Base-by-base conservation (phyloP, 2,113 vertebrate genomes). In the Aegypius monachus region DNA sequence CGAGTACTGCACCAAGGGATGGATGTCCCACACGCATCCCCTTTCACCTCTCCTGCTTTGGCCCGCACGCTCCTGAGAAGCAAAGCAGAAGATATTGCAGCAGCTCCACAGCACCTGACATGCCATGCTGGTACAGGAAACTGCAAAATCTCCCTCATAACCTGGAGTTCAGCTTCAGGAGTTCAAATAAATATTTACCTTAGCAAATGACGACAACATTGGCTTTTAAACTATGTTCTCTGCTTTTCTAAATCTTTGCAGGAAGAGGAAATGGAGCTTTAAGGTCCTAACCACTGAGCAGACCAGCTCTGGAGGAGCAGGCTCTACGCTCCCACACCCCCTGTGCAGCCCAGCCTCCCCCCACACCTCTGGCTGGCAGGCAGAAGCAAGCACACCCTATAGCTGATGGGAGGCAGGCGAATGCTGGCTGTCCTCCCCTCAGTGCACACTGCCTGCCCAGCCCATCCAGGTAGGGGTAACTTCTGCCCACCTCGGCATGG, bases 351-450 rank as follows among this genome's bases (percentile, higher is more conserved):
- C 25, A 19, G 32, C 21, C 26, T 53, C 34, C 32, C 47, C 8
- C 14, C 18, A 16, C 5, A 13, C 4, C 32, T 43, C 40, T 13
- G 31, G 14, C 40, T 55, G 9, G 16, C 5, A 9, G 52, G n/a
- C 66, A 81, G 53, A 63, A 52, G 20, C 13, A 77, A 80, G 36
- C 7, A 59, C 13, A 18, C 5, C 13, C 29, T 10, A 11, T 0
- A 66, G 65, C 23, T 10, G 4, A 20, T 0, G 5, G 4, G 4
- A 58, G 10, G 9, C 9, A 21, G 12, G 45, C 0, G 2, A 66
- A 56, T 0, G 0, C 22, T 45, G 31, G 25, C 15, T 50, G 71
- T 9, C 13, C 10, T 13, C 20, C 4, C 13, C 47, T 8, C 40
- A 17, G 65, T 6, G 18, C 32, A 34, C 1, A 4, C 3, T 26